Evolutionary conservation across 1,140 invertebrate species (phyloP).

Genomic region (Eupeodes corollae): DNA sequence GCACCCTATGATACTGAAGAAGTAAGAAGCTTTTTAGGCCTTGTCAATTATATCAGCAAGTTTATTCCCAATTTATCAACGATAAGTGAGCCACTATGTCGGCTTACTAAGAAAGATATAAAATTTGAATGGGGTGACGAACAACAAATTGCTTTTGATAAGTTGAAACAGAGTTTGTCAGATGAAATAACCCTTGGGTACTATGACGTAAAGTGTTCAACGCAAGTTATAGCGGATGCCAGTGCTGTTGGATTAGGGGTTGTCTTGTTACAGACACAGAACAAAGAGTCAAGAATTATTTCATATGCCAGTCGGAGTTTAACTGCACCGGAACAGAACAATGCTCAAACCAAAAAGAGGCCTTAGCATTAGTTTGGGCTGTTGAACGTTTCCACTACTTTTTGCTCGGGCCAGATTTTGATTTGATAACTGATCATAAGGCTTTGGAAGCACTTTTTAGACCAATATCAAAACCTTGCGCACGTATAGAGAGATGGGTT

Average conservation of each 20-base stretch:
- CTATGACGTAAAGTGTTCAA: too few species aligned
- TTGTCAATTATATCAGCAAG: conserved; percentile 19
- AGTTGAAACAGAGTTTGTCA: conserved; percentile 10
- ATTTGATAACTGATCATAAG: conserved; percentile 33
- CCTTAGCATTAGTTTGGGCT: conserved; percentile 23
- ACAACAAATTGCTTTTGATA: conserved; percentile 6
- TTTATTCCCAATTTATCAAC: conserved; percentile 25
- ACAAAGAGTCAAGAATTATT: conserved; percentile 1
- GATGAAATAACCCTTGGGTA: conserved; percentile 8
- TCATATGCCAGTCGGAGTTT: conserved; percentile 17
- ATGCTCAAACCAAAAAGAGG: conserved; percentile 36
- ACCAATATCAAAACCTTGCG: conserved; percentile 13
- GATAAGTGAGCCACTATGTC: conserved; percentile 16
- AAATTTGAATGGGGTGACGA: conserved; percentile 6
- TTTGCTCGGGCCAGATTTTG: conserved; percentile 24
- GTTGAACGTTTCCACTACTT: conserved; percentile 18
- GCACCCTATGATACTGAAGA: conserved; percentile 15
- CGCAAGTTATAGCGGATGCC: conserved; percentile 38
- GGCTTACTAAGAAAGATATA: conserved; percentile 10
- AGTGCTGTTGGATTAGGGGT: conserved; percentile 34
- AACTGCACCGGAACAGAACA: conserved; percentile 28
- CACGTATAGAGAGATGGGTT: conserved; percentile 17
- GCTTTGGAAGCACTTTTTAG: conserved; percentile 12
- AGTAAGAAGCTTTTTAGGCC: conserved; percentile 23
- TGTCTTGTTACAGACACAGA: conserved; percentile 4